These are phyloP conservation scores for Artibeus lituratus DNA, from an alignment of 2,797 vertebrate genomes.

Conservation along the genomic window DNA sequence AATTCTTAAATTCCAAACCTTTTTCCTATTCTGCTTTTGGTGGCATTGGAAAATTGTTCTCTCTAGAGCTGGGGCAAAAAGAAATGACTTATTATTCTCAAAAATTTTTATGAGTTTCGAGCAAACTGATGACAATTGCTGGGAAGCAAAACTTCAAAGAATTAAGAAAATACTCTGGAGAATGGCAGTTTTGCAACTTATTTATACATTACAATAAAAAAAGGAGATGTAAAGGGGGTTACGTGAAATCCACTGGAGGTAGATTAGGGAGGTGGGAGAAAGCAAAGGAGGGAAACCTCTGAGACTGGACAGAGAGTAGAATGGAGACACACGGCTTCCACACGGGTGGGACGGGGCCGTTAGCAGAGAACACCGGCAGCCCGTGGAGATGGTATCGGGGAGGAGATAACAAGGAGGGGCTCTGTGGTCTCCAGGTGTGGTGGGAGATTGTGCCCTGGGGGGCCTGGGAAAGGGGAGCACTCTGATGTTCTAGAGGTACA, in stretches of 20 bases:
- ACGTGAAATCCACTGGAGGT: not conserved
- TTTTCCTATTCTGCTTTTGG: not conserved
- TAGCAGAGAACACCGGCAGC: not conserved
- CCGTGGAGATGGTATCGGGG: not conserved
- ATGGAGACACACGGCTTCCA: no score
- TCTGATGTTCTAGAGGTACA: not conserved
- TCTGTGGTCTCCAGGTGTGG: not conserved
- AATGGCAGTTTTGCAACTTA: not conserved
- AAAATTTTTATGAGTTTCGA: not conserved
- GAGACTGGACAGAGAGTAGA: not conserved
- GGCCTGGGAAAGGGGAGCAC: not conserved
- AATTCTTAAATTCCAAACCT: not conserved
- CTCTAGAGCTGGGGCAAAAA: slow-evolving; percentile 10
- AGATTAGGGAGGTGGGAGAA: not conserved
- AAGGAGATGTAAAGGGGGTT: not conserved
- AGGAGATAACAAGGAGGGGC: not conserved
- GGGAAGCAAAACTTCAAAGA: not conserved
- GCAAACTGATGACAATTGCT: not conserved
- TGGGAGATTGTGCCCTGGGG: not conserved
- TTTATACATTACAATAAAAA: not conserved
- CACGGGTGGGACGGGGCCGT: not conserved
- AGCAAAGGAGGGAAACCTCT: not conserved
- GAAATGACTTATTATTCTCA: not conserved
- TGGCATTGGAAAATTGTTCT: not conserved
- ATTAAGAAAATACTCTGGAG: not conserved